Conservation (phyloP, 2,113 vertebrate species). For the Colinus virginianus region DNA sequence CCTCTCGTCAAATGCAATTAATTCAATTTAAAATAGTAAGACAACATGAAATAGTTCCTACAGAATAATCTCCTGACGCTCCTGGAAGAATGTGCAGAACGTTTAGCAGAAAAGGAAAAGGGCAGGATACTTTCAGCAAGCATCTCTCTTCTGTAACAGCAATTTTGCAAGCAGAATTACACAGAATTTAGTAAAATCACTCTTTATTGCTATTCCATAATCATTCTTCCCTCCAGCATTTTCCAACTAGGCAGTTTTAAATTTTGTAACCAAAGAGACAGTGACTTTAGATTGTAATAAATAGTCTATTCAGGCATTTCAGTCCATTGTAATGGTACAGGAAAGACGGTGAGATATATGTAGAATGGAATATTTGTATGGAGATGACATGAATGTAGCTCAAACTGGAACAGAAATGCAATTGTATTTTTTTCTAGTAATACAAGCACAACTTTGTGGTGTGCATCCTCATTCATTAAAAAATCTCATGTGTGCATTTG, state of each 20-base stretch:
- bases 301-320: conserved; percentile 16
- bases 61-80: conserved; percentile 47
- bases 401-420: background rate
- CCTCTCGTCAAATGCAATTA: conserved; percentile 25
- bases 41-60: conserved; percentile 25
- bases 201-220: conserved; percentile 7
- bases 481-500: background rate
- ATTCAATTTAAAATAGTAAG: conserved; percentile 2
- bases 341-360: background rate
- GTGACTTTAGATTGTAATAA: conserved; percentile 28
- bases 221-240: background rate
- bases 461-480: background rate
- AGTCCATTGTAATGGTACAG: background rate
- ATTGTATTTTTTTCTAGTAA: background rate
- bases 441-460: background rate
- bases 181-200: conserved; percentile 10
- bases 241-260: conserved; percentile 23
- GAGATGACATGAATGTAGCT: background rate
- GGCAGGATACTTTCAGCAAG: background rate
- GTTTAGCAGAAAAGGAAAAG: conserved; percentile 19
- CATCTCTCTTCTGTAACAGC: background rate
- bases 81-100: background rate
- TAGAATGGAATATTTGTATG: background rate
- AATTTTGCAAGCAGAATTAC: conserved; percentile 4
- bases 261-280: background rate